Conservation (phyloP, 2,113 vertebrate genomes). For the Synodontis membranacea region DNA sequence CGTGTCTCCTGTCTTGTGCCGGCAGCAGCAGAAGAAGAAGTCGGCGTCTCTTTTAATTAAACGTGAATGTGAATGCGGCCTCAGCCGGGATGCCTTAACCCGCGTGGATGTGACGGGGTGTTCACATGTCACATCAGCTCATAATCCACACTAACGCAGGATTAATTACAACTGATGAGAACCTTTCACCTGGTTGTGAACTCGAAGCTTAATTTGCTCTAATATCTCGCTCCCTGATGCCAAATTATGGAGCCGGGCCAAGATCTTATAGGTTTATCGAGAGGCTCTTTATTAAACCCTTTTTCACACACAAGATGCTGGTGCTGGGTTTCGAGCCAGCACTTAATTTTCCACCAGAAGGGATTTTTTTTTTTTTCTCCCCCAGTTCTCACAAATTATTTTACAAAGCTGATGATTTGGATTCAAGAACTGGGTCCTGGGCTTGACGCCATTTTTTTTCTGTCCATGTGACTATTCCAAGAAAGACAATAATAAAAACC, state of each 20-base stretch:
- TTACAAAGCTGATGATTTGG: not conserved
- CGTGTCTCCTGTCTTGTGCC: conserved; percentile 40
- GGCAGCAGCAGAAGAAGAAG: conserved; percentile 64
- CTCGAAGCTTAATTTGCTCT: conserved; percentile 58
- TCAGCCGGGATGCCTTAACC: conserved; percentile 72
- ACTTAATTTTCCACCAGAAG: not conserved
- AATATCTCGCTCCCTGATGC: conserved; percentile 41
- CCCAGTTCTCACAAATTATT: not conserved
- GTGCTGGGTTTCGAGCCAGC: not conserved
- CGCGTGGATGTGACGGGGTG: conserved; percentile 58
- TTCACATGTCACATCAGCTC: conserved; percentile 63
- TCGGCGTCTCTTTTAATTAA: conserved; percentile 72
- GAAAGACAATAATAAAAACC: not conserved
- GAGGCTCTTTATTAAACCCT: conserved; percentile 35
- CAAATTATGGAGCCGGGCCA: conserved; percentile 19
- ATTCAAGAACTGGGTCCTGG: not conserved
- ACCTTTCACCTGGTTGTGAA: conserved; percentile 68
- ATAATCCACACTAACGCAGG: conserved; percentile 81
- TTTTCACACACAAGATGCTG: not conserved
- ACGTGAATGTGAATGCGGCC: conserved; percentile 75
- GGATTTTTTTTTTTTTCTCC: not conserved
- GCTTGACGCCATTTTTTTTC: not conserved
- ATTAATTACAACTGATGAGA: conserved; percentile 81
- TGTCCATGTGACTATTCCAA: not conserved
- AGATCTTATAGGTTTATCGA: conserved; percentile 29